These are phyloP conservation scores for Fulica atra DNA, from an alignment of 2,113 vertebrate genomes.

Conservation along the genomic window DNA sequence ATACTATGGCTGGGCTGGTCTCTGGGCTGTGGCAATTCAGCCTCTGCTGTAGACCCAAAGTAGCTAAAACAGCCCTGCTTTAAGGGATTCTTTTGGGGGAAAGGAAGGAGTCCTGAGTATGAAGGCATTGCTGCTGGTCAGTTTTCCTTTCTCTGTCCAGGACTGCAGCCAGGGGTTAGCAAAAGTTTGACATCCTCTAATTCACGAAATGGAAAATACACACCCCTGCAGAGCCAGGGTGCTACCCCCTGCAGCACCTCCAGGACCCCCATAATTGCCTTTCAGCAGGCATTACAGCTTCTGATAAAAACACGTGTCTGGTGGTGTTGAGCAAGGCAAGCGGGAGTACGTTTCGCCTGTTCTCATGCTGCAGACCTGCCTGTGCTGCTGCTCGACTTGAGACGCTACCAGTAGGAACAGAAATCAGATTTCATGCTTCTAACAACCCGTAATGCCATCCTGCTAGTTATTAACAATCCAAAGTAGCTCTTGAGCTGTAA, in stretches of 20 bases:
- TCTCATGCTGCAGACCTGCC: background rate
- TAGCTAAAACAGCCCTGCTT: background rate
- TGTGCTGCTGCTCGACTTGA: background rate
- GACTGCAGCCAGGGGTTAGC: background rate
- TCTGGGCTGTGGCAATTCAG: background rate
- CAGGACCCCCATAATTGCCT: background rate
- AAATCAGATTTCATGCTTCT: conserved; percentile 3
- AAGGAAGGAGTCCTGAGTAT: background rate
- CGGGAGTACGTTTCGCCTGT: background rate
- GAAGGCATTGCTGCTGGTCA: background rate
- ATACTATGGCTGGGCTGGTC: background rate
- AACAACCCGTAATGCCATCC: background rate
- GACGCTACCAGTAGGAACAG: background rate
- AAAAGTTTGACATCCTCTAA: background rate
- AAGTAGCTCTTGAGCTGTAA: background rate
- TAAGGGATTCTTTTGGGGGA: background rate
- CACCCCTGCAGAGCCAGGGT: background rate
- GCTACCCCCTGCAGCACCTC: background rate
- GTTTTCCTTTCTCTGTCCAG: background rate
- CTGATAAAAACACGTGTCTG: background rate
- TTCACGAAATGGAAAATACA: background rate
- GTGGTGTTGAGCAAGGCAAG: background rate
- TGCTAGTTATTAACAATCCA: background rate
- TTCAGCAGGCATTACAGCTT: background rate
- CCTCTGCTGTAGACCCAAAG: background rate